Evolutionary conservation across 1,140 invertebrate species (phyloP), one percentile per base, ranked within the genome.

Genomic region (Dolichoris vasculosae): DNA sequence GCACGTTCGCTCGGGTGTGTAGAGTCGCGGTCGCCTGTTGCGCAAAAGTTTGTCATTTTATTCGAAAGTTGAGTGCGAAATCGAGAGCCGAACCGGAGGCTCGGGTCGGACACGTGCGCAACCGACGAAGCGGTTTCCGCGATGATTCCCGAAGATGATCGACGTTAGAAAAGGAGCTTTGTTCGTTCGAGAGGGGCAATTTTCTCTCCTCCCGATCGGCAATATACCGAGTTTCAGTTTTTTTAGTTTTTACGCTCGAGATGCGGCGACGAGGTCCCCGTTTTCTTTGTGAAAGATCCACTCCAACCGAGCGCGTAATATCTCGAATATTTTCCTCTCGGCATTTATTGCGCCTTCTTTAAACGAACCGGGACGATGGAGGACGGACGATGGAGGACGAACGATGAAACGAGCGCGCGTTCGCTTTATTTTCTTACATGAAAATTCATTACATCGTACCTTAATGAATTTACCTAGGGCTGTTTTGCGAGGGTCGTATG

Each of bases 381-480:
- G 30, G 35, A 8, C 38, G 1, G 15, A 69, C 6, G 13, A 48
- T 0, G 8, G 13, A 35, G 30, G 35, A 8, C 38, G 1, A 7
- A n/a, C n/a, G n/a, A n/a, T n/a, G n/a, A 35, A 0, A 4, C 2
- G 7, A 23, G 26, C 38, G 1, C 1, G 30, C 32, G 40, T 6
- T 26, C 17, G 15, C n/a, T 30, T 23, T 63, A 75, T 64, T 48
- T 43, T 38, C 15, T 46, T 77, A 59, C n/a, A 23, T 26, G 82
- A 51, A 84, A 84, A 84, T 84, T 84, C 55, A 78, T 84, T 83
- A 83, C 15, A 3, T 35, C 26, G 0, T 30, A 43, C n/a, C 59
- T 46, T 40, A 30, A 84, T 84, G 59, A 84, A 78, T 84, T 84
- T 84, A 77, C 73, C 40, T 20, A 43, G 38, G 71, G 80, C 20